phyloP scores from a whole-genome alignment of 2,113 vertebrate genomes.

The Alexandromys fortis region DNA sequence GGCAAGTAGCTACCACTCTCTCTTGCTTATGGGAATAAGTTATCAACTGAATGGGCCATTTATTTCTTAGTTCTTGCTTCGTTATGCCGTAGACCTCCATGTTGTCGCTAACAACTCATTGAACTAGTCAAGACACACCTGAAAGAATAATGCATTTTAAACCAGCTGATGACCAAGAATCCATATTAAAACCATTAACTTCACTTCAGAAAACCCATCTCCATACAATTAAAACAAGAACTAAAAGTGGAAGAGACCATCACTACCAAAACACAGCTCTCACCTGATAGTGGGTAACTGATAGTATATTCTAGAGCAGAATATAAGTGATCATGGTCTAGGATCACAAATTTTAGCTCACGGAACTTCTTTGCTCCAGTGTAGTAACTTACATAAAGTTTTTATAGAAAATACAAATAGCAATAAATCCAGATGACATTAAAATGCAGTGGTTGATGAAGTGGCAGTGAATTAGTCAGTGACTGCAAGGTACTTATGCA shows the following conservation, averaged over 20 bases:
- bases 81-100: background rate
- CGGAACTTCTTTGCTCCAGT: too few species aligned
- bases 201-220: background rate
- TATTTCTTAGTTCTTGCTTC: background rate
- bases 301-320: background rate
- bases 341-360: background rate
- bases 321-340: background rate
- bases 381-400: background rate
- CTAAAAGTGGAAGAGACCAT: background rate
- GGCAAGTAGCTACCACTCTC: conserved; percentile 17
- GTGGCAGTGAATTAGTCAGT: too few species aligned
- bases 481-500: background rate
- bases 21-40: background rate
- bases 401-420: background rate
- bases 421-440: background rate
- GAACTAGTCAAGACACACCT: background rate
- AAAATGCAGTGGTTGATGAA: background rate
- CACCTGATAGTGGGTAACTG: background rate
- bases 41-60: background rate
- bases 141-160: conserved; percentile 6
- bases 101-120: background rate
- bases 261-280: background rate
- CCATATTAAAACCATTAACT: conserved; percentile 29
- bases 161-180: background rate
- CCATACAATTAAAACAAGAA: background rate